Evolutionary conservation across 1,140 invertebrate genomes (phyloP).

Genomic region (Drosophila micromelanica): DNA sequence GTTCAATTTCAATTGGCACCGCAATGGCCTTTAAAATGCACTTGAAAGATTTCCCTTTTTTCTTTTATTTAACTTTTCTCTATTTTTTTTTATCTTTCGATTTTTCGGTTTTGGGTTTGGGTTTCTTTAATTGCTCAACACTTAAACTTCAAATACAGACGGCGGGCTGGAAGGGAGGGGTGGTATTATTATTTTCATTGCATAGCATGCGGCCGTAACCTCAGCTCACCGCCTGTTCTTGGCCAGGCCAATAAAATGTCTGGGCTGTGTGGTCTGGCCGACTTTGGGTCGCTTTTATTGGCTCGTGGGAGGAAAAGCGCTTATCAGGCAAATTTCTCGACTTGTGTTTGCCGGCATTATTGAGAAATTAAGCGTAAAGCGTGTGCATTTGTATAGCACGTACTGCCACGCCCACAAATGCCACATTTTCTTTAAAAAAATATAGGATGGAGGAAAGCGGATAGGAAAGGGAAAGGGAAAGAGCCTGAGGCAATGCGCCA

Average conservation of each 20-base stretch:
- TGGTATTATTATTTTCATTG: constrained; percentile 65
- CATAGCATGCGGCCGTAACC: constrained; percentile 22
- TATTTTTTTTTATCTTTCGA: not conserved
- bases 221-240: constrained; percentile 21
- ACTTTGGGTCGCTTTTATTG: constrained; percentile 44
- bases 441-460: constrained; percentile 12
- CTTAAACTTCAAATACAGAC: constrained; percentile 63
- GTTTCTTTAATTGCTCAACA: constrained; percentile 70
- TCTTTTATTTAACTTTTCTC: constrained; percentile 25
- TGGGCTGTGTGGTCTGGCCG: constrained; percentile 19
- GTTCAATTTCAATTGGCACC: constrained; percentile 59
- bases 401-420: constrained; percentile 30
- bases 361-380: constrained; percentile 71
- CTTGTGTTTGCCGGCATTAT: constrained; percentile 66
- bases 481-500: not conserved
- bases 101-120: constrained; percentile 25
- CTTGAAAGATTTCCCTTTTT: constrained; percentile 56
- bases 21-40: constrained; percentile 73
- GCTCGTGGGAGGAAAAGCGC: constrained; percentile 43
- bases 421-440: too few relatives aligned
- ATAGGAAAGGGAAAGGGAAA: too few relatives aligned
- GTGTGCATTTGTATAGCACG: constrained; percentile 59
- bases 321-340: constrained; percentile 67
- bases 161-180: constrained; percentile 2
- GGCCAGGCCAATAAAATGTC: constrained; percentile 68